Conservation (phyloP, 2,888 invertebrate genomes). For the Lamellibrachia satsuma region DNA sequence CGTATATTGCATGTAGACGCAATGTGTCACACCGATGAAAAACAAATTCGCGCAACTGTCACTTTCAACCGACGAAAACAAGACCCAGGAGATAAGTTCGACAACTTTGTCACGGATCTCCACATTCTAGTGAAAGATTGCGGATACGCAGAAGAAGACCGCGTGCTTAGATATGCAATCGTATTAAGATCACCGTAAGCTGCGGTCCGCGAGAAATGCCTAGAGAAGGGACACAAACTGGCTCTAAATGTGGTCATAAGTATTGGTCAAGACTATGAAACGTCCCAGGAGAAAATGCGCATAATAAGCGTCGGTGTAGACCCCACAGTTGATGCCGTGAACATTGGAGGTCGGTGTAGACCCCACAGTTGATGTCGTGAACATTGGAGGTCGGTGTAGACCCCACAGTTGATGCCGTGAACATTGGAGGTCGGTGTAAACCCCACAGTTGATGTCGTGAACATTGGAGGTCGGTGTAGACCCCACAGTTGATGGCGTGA, state of each 20-base stretch:
- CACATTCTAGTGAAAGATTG: background rate
- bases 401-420: too few species aligned
- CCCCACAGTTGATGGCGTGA: too few species aligned
- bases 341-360: too few species aligned
- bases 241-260: background rate
- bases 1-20: background rate
- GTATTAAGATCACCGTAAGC: background rate
- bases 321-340: too few species aligned
- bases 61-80: too few species aligned
- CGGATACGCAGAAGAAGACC: background rate
- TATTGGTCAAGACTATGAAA: constrained; percentile 21
- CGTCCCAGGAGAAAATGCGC: background rate
- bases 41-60: constrained; percentile 17
- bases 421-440: too few species aligned
- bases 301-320: too few species aligned
- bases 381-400: too few species aligned
- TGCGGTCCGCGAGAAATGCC: constrained; percentile 21
- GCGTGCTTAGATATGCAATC: constrained; percentile 18
- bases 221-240: constrained; percentile 13
- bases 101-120: constrained; percentile 22
- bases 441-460: too few species aligned
- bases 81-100: background rate
- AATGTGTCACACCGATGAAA: background rate
- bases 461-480: too few species aligned
- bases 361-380: too few species aligned